Conservation (phyloP, 2,113 vertebrate genomes). For the Glaucidium brasilianum region DNA sequence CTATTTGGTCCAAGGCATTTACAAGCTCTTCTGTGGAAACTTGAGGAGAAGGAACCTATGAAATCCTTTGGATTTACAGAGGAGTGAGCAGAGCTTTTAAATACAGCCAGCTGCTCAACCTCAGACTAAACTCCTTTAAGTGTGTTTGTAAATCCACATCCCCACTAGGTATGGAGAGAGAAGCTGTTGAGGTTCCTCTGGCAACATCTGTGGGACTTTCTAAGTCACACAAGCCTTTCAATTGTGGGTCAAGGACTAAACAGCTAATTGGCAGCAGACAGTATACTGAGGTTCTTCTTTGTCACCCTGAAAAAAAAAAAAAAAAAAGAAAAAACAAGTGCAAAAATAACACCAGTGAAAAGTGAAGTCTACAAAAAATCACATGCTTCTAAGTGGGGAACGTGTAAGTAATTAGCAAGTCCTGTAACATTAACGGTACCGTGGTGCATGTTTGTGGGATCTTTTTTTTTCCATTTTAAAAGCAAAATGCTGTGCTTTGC, state of each 20-base stretch:
- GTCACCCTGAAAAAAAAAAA: neutral
- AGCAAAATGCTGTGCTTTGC: neutral
- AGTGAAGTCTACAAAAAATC: neutral
- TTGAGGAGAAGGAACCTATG: neutral
- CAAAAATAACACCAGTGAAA: neutral
- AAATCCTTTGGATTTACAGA: neutral
- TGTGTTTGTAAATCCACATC: neutral
- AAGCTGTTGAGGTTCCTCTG: neutral
- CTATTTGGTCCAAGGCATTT: constrained; percentile 36
- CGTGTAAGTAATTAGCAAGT: neutral
- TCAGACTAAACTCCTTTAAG: neutral
- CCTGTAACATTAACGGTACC: neutral
- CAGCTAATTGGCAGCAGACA: neutral
- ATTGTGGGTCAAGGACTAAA: neutral
- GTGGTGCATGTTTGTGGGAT: rapidly evolving
- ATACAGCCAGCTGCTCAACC: neutral
- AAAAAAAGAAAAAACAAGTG: neutral
- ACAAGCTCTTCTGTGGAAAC: constrained; percentile 2
- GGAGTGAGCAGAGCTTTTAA: neutral
- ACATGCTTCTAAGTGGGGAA: neutral
- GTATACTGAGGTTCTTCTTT: neutral
- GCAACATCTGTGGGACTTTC: neutral
- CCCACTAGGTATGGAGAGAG: neutral
- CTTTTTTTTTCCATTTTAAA: neutral
- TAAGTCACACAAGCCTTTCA: neutral